Evolutionary conservation across 2,888 invertebrate species (phyloP).

Genomic region (Pteria penguin): DNA sequence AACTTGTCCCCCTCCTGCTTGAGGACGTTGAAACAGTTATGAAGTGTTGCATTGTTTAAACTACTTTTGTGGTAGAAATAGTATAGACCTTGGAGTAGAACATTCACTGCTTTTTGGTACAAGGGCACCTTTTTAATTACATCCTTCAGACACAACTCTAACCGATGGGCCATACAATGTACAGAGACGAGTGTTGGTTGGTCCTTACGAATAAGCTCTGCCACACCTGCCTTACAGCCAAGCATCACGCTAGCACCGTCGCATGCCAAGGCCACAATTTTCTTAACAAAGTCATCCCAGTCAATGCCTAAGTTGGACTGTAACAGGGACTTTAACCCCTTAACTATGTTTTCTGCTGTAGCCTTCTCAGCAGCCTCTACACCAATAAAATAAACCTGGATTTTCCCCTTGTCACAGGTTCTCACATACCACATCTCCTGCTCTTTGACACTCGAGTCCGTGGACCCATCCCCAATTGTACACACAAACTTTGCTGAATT

Average conservation of each 20-base stretch:
- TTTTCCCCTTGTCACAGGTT: constrained; percentile 24
- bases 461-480: constrained; percentile 44
- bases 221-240: constrained; percentile 37
- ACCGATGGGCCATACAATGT: constrained; percentile 43
- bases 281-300: constrained; percentile 26
- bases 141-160: constrained; percentile 43
- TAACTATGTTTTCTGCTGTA: constrained; percentile 34
- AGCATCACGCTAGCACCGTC: constrained; percentile 45
- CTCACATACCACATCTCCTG: constrained; percentile 46
- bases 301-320: constrained; percentile 14
- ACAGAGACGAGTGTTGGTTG: constrained; percentile 37
- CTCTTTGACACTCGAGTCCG: constrained; percentile 33
- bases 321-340: constrained; percentile 27
- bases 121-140: constrained; percentile 18
- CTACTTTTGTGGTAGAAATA: constrained; percentile 14
- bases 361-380: constrained; percentile 37
- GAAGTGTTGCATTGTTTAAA: background rate
- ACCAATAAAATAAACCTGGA: constrained; percentile 23
- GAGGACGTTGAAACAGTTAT: background rate
- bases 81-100: constrained; percentile 20
- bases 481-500: constrained; percentile 8
- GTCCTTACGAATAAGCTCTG: constrained; percentile 26
- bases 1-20: background rate
- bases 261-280: constrained; percentile 35
- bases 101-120: background rate